These are phyloP conservation scores for Sylvia borin DNA, from an alignment of 2,797 vertebrate genomes.

Conservation along the genomic window DNA sequence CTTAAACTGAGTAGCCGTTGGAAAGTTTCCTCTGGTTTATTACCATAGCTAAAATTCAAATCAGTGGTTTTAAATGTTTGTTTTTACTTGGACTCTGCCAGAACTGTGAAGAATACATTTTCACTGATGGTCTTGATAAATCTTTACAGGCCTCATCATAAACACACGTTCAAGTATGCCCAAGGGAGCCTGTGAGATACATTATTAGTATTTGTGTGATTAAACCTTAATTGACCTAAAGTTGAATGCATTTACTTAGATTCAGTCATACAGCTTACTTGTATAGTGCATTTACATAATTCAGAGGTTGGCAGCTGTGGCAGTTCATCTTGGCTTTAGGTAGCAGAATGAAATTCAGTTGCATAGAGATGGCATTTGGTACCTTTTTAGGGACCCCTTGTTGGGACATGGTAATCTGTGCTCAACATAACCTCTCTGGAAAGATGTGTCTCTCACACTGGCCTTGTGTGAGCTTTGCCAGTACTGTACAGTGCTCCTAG, in stretches of 20 bases:
- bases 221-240: background rate
- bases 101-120: background rate
- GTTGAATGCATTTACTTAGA: background rate
- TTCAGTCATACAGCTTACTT: background rate
- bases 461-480: background rate
- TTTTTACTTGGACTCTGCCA: background rate
- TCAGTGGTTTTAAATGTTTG: background rate
- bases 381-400: background rate
- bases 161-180: background rate
- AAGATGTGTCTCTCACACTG: background rate
- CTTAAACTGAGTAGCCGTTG: background rate
- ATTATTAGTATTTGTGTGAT: background rate
- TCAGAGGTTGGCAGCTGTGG: background rate
- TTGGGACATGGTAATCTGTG: background rate
- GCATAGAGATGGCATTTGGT: background rate
- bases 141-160: background rate
- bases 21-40: background rate
- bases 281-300: background rate
- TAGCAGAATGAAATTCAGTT: background rate
- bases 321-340: background rate
- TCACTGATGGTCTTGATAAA: background rate
- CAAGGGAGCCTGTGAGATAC: background rate
- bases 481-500: background rate
- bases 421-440: background rate
- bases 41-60: background rate